These are phyloP conservation scores for Heteractis magnifica DNA, from an alignment of 92 coral and sea anemone genomes.

Conservation along the genomic window DNA sequence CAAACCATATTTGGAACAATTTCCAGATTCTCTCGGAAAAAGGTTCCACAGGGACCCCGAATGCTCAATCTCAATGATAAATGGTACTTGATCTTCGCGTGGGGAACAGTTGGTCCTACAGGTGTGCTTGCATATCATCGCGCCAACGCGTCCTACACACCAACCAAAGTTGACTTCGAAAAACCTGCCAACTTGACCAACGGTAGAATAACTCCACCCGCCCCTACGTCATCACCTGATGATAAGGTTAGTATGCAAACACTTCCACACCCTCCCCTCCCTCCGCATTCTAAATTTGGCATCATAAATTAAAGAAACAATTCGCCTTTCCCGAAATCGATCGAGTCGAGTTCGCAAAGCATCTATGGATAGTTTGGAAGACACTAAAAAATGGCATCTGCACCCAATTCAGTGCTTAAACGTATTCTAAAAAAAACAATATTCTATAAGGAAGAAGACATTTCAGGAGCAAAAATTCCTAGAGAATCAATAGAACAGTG, in stretches of 20 bases:
- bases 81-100: constrained; percentile 77
- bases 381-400: too few relatives aligned
- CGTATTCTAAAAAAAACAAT: too few relatives aligned
- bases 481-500: too few relatives aligned
- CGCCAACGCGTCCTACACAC: constrained; percentile 59
- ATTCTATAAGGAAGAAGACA: too few relatives aligned
- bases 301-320: not conserved
- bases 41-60: constrained; percentile 42
- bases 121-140: constrained; percentile 59
- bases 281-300: not conserved
- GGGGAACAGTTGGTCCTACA: constrained; percentile 62
- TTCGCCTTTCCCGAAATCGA: too few relatives aligned
- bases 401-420: too few relatives aligned
- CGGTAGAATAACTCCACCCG: constrained; percentile 50
- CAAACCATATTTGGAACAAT: not conserved
- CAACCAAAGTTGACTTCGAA: constrained; percentile 47
- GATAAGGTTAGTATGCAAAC: constrained; percentile 31
- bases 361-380: too few relatives aligned
- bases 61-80: constrained; percentile 57
- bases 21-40: constrained; percentile 70
- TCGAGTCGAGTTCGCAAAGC: too few relatives aligned
- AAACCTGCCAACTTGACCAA: constrained; percentile 49
- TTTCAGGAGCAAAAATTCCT: too few relatives aligned
- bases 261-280: not conserved
- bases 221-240: constrained; percentile 46